Evolutionary conservation across 2,888 invertebrate species (phyloP).

Genomic region (Temnothorax rugatulus): DNA sequence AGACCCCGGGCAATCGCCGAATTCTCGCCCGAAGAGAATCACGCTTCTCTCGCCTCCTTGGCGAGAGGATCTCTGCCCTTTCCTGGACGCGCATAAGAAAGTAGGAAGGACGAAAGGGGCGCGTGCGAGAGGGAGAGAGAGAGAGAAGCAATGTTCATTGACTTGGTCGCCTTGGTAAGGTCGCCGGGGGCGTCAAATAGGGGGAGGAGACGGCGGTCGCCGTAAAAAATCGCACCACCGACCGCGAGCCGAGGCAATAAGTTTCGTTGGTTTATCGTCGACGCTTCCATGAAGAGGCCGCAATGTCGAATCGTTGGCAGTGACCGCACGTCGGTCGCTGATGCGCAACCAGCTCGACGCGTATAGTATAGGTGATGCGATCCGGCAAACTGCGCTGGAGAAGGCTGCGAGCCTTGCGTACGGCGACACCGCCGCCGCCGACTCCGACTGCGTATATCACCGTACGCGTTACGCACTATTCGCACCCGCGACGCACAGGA

Average conservation of each 20-base stretch:
- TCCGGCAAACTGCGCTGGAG: constrained; percentile 14
- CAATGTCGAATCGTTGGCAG: constrained; percentile 71
- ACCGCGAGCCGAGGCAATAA: constrained; percentile 82
- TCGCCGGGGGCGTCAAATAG: constrained; percentile 76
- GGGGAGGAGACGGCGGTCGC: constrained; percentile 62
- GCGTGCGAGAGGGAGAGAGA: neutral
- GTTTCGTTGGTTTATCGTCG: constrained; percentile 82
- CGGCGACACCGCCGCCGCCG: constrained; percentile 17
- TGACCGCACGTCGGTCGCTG: constrained; percentile 57
- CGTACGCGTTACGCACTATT: constrained; percentile 72
- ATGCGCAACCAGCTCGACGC: constrained; percentile 27
- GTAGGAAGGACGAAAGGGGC: constrained; percentile 1
- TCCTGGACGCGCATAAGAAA: constrained; percentile 35
- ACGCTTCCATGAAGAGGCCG: constrained; percentile 77
- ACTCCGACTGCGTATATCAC: constrained; percentile 70
- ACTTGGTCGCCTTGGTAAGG: constrained; percentile 79
- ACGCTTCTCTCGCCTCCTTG: constrained; percentile 22
- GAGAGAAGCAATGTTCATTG: constrained; percentile 62
- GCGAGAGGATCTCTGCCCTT: neutral
- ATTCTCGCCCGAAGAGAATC: constrained; percentile 42
- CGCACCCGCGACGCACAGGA: constrained; percentile 49
- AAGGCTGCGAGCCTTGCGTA: constrained; percentile 13
- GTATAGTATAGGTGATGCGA: constrained; percentile 41
- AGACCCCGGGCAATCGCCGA: constrained; percentile 66
- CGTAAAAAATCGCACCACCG: constrained; percentile 73